Conservation (phyloP, 2,113 vertebrate genomes). For the Plotosus lineatus region DNA sequence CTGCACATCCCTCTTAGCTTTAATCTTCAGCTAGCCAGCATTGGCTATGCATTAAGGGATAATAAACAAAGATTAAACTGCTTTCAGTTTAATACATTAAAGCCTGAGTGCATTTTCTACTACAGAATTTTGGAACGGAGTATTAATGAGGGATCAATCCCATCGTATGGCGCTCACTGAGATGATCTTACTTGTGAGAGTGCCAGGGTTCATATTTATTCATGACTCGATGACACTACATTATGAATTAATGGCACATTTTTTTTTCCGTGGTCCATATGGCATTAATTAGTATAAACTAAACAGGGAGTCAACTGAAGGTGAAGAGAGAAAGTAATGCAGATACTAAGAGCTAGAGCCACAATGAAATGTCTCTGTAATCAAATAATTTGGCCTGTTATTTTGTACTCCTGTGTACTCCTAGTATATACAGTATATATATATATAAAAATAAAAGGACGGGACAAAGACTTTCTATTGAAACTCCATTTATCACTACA, state of each 20-base stretch:
- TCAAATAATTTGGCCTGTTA: not conserved
- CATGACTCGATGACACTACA: not conserved
- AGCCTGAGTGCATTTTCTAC: not conserved
- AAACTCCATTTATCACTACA: no score
- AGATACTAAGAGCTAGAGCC: not conserved
- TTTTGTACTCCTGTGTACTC: no score
- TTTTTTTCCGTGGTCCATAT: not conserved
- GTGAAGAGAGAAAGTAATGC: not conserved
- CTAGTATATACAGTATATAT: no score
- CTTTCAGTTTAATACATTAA: not conserved
- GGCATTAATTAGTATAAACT: not conserved
- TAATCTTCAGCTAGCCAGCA: not conserved
- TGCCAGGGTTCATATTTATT: not conserved
- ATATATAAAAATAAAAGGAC: no score
- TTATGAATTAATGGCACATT: not conserved
- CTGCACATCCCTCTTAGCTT: not conserved
- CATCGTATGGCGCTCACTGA: not conserved
- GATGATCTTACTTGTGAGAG: not conserved
- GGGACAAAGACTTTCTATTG: no score
- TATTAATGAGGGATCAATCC: not conserved
- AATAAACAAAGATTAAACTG: conserved; percentile 18
- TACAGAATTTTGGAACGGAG: not conserved
- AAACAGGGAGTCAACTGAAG: not conserved
- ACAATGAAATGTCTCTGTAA: not conserved
- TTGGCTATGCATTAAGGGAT: conserved; percentile 4